Evolutionary conservation across 2,797 vertebrate genomes (phyloP).

Genomic region (Pseudomugil tenellus): DNA sequence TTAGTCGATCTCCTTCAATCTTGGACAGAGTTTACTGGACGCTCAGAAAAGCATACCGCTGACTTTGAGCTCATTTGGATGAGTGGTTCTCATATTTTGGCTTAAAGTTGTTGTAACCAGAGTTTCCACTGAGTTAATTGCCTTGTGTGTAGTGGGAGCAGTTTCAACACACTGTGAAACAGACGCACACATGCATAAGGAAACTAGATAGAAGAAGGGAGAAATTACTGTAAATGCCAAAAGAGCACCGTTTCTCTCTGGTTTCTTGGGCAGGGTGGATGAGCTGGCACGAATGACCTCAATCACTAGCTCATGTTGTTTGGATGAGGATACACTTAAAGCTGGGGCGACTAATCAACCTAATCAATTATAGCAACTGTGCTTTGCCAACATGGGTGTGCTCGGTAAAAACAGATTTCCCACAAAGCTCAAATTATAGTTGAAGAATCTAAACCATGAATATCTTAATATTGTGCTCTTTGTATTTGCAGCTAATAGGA

Average conservation of each 20-base stretch:
- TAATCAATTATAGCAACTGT: conserved; percentile 6
- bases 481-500: not conserved
- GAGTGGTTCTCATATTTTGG: not conserved
- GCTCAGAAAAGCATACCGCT: not conserved
- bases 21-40: not conserved
- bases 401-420: not conserved
- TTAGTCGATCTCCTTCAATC: not conserved
- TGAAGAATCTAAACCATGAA: not conserved
- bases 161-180: not conserved
- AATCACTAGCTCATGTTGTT: conserved; percentile 6
- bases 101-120: not conserved
- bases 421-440: not conserved
- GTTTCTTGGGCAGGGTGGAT: conserved; percentile 1
- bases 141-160: not conserved
- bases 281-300: conserved; percentile 6
- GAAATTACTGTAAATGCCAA: not conserved
- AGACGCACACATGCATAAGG: not conserved
- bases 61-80: not conserved
- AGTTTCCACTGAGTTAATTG: not conserved
- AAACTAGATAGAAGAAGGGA: not conserved
- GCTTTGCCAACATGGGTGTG: not conserved
- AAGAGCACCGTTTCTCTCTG: not conserved
- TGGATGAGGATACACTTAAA: conserved; percentile 2
- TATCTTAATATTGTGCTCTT: not conserved
- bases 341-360: conserved; percentile 1